Conservation (phyloP, 2,797 vertebrate genomes). For the Danio choprae region DNA sequence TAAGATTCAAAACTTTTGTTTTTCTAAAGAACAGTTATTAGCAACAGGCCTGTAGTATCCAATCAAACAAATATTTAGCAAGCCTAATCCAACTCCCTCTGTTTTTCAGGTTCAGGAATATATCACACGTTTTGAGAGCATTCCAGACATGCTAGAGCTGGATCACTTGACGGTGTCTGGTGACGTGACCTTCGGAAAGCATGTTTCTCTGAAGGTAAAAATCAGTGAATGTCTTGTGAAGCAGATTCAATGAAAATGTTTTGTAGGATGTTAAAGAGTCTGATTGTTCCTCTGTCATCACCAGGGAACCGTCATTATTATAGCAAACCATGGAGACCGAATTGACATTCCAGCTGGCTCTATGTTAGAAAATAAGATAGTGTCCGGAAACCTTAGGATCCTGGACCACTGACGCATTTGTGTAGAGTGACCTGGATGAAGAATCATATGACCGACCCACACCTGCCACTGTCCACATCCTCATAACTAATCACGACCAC, state of each 20-base stretch:
- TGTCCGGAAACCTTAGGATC: constrained; percentile 97
- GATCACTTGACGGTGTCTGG: constrained; percentile 98
- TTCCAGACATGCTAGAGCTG: constrained; percentile 97
- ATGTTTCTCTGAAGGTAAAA: constrained; percentile 92
- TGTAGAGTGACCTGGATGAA: constrained; percentile 54
- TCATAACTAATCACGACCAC: constrained; percentile 96
- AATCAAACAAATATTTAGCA: not conserved
- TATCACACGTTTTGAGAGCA: constrained; percentile 94
- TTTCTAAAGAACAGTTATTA: not conserved
- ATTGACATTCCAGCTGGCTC: constrained; percentile 97
- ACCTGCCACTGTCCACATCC: constrained; percentile 78
- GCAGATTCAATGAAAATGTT: not conserved
- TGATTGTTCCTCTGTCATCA: not conserved
- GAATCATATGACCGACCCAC: constrained; percentile 43
- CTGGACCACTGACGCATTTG: constrained; percentile 89
- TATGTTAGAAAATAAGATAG: constrained; percentile 97
- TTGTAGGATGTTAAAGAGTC: not conserved
- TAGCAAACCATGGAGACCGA: constrained; percentile 96
- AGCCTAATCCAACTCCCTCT: not conserved
- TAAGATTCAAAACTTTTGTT: not conserved
- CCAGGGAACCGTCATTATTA: constrained; percentile 98
- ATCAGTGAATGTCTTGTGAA: not conserved
- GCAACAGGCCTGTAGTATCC: not conserved
- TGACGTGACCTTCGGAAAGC: constrained; percentile 97
- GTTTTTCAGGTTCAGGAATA: constrained; percentile 92